Percentiles rank a stretch among this genome's conserved stretches.
phyloP scores from a whole-genome alignment of 2,888 invertebrate species.

The Rhamphomyia laevipes region DNA sequence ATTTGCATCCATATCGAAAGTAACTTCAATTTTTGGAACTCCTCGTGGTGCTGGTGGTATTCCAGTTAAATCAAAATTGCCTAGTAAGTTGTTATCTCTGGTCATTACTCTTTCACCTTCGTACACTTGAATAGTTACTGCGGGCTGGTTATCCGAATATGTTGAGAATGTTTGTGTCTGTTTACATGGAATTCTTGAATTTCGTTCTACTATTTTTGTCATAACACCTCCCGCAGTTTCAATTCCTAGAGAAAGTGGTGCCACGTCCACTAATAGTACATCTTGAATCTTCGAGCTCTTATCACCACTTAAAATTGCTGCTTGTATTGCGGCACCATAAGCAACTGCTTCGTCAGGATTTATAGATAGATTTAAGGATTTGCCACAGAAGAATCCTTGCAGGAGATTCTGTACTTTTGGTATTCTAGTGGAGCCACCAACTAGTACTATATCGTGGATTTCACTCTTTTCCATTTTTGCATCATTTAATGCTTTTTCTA shows the following conservation, averaged over 20 bases:
- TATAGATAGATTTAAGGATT: conserved; percentile 58
- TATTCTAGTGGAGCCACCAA: conserved; percentile 70
- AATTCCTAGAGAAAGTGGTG: conserved; percentile 57
- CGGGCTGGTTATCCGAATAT: conserved; percentile 68
- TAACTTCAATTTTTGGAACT: conserved; percentile 74
- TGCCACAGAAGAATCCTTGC: conserved; percentile 63
- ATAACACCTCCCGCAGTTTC: conserved; percentile 74
- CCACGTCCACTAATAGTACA: conserved; percentile 54
- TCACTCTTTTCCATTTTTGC: conserved; percentile 60
- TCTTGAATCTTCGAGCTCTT: conserved; percentile 63
- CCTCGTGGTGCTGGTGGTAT: conserved; percentile 85
- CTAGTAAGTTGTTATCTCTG: conserved; percentile 84
- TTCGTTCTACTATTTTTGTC: conserved; percentile 63
- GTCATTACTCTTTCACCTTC: conserved; percentile 81
- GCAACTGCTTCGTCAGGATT: conserved; percentile 74
- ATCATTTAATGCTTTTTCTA: conserved; percentile 60
- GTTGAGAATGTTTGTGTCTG: conserved; percentile 66
- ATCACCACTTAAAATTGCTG: conserved; percentile 56
- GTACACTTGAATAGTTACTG: conserved; percentile 59
- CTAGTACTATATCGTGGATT: conserved; percentile 67
- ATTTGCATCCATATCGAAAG: conserved; percentile 74
- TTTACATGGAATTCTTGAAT: conserved; percentile 58
- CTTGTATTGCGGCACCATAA: conserved; percentile 63
- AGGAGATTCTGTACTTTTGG: conserved; percentile 65
- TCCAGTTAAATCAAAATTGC: conserved; percentile 89